A percentile compares a stretch with the other conserved stretches of the same genome.
phyloP scores from a whole-genome alignment of 2,113 vertebrate species.

The Albula goreensis region DNA sequence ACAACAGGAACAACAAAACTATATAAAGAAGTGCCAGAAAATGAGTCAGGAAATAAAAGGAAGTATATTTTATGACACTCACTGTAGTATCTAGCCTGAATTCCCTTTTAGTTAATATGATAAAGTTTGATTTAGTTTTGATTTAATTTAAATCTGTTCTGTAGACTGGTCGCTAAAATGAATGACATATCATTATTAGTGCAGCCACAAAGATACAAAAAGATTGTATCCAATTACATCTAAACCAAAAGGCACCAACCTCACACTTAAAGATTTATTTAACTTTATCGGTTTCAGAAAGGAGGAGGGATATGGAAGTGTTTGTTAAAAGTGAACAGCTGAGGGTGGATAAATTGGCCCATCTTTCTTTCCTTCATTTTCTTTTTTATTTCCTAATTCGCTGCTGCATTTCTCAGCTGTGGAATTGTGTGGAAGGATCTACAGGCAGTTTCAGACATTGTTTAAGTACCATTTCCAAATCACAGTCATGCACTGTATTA shows the following conservation, averaged over 20 bases:
- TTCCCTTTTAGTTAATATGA: no score
- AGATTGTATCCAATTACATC: not conserved
- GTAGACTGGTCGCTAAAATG: not conserved
- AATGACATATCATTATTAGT: not conserved
- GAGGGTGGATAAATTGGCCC: not conserved
- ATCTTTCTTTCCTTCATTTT: not conserved
- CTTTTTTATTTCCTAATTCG: not conserved
- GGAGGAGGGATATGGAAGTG: not conserved
- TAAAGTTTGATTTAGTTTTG: no score
- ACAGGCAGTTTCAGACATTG: not conserved
- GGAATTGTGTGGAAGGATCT: slow-evolving; percentile 26
- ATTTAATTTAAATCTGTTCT: not conserved
- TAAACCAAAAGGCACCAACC: not conserved
- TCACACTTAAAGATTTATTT: not conserved
- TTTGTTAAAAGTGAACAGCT: not conserved
- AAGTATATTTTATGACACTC: no score
- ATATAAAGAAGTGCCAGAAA: not conserved
- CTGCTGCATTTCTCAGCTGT: slow-evolving; percentile 21
- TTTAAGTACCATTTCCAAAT: slow-evolving; percentile 8
- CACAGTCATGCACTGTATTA: not conserved
- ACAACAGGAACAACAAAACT: not conserved
- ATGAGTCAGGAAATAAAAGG: no score
- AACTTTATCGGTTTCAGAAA: slow-evolving; percentile 2
- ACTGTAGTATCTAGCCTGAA: no score
- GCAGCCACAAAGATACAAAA: not conserved